Evolutionary conservation across 2,797 vertebrate genomes (phyloP), one percentile per base, ranked within the genome.

Genomic region (Rhinatrema bivittatum): DNA sequence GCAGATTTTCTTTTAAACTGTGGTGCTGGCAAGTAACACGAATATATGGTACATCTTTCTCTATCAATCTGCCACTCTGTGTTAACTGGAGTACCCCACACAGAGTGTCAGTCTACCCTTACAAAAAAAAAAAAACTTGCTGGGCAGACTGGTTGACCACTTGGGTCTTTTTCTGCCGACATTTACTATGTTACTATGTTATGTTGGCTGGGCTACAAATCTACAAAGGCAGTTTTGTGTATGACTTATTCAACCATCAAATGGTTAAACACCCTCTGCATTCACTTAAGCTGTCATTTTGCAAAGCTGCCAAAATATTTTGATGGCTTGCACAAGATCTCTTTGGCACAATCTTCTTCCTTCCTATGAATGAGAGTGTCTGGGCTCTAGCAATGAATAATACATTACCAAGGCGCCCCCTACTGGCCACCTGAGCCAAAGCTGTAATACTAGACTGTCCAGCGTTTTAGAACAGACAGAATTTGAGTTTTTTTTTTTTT

Each of bases 381-480:
- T 59, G 46, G 46, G 42, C 56, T 19, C 54, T 16, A 48, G 25
- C 49, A 47, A 64, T 68, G 60, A 77, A 84, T 91, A 82, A 82
- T 86, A 72, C 84, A 94, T 91, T 79, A 79, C 87, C 86, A 86
- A 90, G 83, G 94, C 89, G 89, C 91, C 94, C 87, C 91, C 92
- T 88, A 82, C 89, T 87, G 94, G 66, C 57, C 16, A 29, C 15
- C 18, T 3, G 17, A 35, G 37, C 29, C 50, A 34, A 31, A 21
- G 29, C 24, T n/a, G 10, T 29, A 16, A 21, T 7, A 15, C 18
- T 5, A 10, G 21, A 26, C 9, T 28, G 10, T 10, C 25, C n/a
- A 23, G 33, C 42, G 25, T 29, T 20, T 12, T 13, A 11, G 38
- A n/a, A n/a, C n/a, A 20, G 1, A 2, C 7, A 24, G 28, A 24